phyloP scores from a whole-genome alignment of 2,888 invertebrate genomes.

The Tupiocoris notatus region DNA sequence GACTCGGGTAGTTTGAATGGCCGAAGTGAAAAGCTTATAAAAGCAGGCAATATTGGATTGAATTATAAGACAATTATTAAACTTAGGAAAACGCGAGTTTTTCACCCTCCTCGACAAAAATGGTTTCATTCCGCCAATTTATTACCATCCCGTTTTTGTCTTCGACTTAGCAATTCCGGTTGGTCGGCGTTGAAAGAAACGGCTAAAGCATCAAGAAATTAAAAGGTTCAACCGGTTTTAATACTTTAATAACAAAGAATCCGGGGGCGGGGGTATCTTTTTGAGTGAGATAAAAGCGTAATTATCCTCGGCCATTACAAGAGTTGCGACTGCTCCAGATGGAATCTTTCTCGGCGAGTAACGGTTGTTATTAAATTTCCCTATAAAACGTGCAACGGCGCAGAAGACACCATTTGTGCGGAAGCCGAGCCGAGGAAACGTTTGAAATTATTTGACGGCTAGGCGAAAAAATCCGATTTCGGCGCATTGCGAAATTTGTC shows the following conservation, averaged over 20 bases:
- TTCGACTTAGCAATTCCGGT: background rate
- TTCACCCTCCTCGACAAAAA: no score
- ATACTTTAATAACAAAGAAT: conserved; percentile 36
- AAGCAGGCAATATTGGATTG: no score
- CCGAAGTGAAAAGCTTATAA: no score
- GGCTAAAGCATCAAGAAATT: background rate
- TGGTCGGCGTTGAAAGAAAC: background rate
- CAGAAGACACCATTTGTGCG: no score
- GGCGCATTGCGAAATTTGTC: no score
- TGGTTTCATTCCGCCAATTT: background rate
- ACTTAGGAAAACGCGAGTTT: no score
- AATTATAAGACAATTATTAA: no score
- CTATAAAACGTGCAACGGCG: conserved; percentile 54
- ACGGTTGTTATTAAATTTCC: conserved; percentile 38
- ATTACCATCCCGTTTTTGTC: background rate
- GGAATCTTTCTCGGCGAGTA: conserved; percentile 41
- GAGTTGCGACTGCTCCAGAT: conserved; percentile 39
- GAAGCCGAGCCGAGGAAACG: no score
- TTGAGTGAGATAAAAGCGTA: conserved; percentile 39
- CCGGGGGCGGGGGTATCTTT: background rate
- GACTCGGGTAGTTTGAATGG: no score
- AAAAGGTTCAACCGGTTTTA: conserved; percentile 28
- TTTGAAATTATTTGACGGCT: no score
- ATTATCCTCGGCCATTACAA: conserved; percentile 37
- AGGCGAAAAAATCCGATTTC: no score